Conservation (phyloP, 2,888 invertebrate species). For the Amphipoea lucens region DNA sequence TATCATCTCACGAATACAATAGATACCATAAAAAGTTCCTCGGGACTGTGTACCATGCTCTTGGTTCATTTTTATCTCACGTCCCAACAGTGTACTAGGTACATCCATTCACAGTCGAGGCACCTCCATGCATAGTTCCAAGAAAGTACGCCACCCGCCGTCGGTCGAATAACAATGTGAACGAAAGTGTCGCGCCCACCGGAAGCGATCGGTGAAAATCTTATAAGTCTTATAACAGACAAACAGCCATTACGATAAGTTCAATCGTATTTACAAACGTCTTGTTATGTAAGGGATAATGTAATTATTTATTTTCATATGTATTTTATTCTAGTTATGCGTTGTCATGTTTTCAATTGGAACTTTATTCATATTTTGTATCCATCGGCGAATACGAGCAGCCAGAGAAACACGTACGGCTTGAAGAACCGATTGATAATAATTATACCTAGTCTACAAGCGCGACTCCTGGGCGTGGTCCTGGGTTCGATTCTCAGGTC, state of each 20-base stretch:
- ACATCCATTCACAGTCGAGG: constrained; percentile 49
- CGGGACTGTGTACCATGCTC: neutral
- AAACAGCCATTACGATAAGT: constrained; percentile 61
- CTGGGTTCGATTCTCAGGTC: neutral
- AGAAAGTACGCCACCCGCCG: constrained; percentile 66
- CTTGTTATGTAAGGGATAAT: constrained; percentile 50
- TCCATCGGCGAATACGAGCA: neutral
- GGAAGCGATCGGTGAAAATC: constrained; percentile 70
- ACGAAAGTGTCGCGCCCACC: constrained; percentile 79
- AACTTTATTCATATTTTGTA: constrained; percentile 16
- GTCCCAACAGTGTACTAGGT: constrained; percentile 12
- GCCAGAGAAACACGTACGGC: neutral
- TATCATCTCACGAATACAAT: neutral
- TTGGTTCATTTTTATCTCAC: constrained; percentile 44
- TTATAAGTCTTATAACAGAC: constrained; percentile 36
- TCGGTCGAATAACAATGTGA: constrained; percentile 78
- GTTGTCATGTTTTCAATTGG: constrained; percentile 39
- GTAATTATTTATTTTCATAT: constrained; percentile 50
- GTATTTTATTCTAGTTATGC: constrained; percentile 40
- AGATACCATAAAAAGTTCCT: neutral
- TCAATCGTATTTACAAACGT: constrained; percentile 54
- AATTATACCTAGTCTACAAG: neutral
- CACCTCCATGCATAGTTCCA: constrained; percentile 53
- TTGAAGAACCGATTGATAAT: neutral
- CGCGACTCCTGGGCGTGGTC: neutral